Conservation (phyloP, 1,140 invertebrate genomes). For the Heliothis virescens region DNA sequence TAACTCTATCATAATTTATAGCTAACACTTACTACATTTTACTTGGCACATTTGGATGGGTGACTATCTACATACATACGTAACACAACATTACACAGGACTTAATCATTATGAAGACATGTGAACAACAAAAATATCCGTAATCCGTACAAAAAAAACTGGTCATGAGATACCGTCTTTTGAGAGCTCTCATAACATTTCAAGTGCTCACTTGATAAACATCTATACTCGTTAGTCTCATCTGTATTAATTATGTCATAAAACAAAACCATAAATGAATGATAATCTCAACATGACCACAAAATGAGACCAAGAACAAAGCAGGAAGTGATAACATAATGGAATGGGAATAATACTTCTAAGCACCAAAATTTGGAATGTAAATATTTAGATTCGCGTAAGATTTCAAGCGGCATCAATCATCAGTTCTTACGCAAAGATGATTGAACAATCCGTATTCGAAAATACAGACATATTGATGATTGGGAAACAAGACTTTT, state of each 20-base stretch:
- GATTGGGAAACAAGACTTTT: neutral
- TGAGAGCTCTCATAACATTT: too few species aligned
- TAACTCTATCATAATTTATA: too few species aligned
- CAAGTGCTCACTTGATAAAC: neutral
- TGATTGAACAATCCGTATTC: constrained; percentile 4
- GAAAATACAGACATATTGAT: constrained; percentile 8
- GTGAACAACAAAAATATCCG: too few species aligned
- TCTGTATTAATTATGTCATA: neutral
- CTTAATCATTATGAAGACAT: too few species aligned
- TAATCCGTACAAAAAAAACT: too few species aligned
- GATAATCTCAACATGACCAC: neutral
- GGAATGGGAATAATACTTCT: constrained; percentile 5
- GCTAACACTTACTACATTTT: too few species aligned
- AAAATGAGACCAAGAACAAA: neutral
- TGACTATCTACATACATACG: too few species aligned
- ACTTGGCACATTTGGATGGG: too few species aligned
- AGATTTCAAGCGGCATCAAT: constrained; percentile 15
- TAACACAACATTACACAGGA: too few species aligned
- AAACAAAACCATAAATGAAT: neutral
- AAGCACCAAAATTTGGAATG: neutral
- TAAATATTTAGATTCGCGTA: constrained; percentile 36
- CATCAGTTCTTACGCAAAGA: constrained; percentile 10
- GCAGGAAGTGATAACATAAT: neutral
- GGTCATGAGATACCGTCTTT: too few species aligned
- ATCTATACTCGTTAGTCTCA: neutral